These are phyloP conservation scores for Oasisia sp. DNA, from an alignment of 2,888 invertebrate species.

Conservation along the genomic window DNA sequence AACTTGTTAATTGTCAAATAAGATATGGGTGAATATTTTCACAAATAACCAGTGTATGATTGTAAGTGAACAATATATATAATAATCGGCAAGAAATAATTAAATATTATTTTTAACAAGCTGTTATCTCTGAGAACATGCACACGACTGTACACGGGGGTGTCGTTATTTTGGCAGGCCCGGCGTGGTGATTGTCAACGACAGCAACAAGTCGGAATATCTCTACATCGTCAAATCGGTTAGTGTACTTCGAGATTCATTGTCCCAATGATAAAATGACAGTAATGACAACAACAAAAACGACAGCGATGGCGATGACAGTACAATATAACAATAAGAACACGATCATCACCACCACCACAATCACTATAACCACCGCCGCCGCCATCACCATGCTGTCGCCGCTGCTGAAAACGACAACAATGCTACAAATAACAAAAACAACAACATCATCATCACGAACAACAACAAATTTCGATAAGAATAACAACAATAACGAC, in stretches of 20 bases:
- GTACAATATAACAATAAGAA: background rate
- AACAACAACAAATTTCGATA: no score
- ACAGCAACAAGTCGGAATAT: conserved; percentile 60
- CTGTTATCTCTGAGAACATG: background rate
- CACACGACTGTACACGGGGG: background rate
- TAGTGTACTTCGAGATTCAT: conserved; percentile 33
- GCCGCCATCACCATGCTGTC: background rate
- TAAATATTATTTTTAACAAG: background rate
- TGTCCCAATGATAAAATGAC: background rate
- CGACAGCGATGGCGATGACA: background rate
- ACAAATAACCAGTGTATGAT: background rate
- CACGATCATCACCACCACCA: background rate
- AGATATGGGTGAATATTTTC: no score
- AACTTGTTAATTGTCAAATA: no score
- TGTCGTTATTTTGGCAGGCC: conserved; percentile 46
- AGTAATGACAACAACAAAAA: background rate
- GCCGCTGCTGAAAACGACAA: no score
- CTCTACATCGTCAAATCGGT: conserved; percentile 63
- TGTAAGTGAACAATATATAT: background rate
- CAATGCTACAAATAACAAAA: no score
- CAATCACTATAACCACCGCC: no score
- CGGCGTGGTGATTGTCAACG: conserved; percentile 58
- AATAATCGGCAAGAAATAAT: background rate
- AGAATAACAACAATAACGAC: no score
- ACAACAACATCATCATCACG: no score